Percentiles rank a stretch among this genome's conserved stretches.
Evolutionary conservation across 2,888 invertebrate species (phyloP).

Genomic region (Eupeodes latifasciatus): DNA sequence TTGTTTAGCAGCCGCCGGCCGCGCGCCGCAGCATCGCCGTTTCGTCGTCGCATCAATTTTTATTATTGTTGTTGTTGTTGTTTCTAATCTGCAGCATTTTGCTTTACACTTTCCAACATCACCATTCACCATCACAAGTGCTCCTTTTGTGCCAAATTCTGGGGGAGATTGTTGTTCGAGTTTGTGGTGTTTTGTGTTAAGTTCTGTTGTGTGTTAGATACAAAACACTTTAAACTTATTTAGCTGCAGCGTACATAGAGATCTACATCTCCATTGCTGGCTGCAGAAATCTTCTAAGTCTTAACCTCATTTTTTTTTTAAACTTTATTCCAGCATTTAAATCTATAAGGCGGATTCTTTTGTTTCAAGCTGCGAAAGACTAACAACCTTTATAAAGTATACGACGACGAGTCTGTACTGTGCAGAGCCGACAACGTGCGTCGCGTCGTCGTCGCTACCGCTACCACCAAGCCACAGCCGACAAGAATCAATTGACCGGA

Average conservation of each 20-base stretch:
- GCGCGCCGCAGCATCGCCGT: conserved; percentile 11
- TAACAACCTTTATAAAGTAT: not conserved
- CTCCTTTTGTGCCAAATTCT: conserved; percentile 43
- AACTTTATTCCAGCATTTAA: not conserved
- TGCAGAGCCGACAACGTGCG: not conserved
- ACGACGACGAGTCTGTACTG: not conserved
- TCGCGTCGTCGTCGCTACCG: not conserved
- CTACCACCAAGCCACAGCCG: not conserved
- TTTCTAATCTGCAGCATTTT: conserved; percentile 65
- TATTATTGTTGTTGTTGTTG: not conserved
- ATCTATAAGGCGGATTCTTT: conserved; percentile 58
- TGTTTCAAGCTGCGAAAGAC: conserved; percentile 55
- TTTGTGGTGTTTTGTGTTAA: conserved; percentile 34
- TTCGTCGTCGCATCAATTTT: conserved; percentile 27
- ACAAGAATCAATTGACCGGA: conserved; percentile 66
- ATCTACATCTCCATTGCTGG: conserved; percentile 31
- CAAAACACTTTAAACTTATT: conserved; percentile 49
- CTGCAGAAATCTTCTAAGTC: conserved; percentile 67
- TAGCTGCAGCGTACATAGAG: conserved; percentile 15
- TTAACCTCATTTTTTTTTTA: conserved; percentile 60
- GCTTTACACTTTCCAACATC: conserved; percentile 54
- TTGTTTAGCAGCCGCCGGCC: not conserved
- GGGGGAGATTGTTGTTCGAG: conserved; percentile 32
- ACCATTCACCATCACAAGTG: conserved; percentile 33
- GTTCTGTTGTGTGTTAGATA: conserved; percentile 29